Conservation (phyloP, 2,888 invertebrate species). For the Apamea epomidion region DNA sequence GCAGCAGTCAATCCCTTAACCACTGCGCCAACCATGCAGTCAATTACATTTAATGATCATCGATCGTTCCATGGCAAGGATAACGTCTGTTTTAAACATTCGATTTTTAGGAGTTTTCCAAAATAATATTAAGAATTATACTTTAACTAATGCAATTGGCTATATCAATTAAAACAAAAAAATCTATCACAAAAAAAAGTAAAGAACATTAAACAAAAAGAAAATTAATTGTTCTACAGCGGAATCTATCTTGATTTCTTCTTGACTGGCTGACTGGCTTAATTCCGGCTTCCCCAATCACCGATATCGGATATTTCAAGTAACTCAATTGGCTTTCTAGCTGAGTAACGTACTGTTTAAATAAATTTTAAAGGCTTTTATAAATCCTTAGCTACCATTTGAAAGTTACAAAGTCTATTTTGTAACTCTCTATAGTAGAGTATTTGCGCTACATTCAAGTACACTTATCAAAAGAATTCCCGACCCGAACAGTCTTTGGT, state of each 20-base stretch:
- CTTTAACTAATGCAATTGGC: not conserved
- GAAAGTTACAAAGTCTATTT: not conserved
- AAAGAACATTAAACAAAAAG: not conserved
- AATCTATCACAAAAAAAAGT: not conserved
- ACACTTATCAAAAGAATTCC: not conserved
- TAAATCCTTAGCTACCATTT: conserved; percentile 16
- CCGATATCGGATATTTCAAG: conserved; percentile 5
- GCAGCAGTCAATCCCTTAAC: no score
- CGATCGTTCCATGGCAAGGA: not conserved
- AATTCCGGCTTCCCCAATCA: conserved; percentile 9
- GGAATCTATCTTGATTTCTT: not conserved
- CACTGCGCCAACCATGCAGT: no score
- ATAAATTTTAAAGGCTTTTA: conserved; percentile 21
- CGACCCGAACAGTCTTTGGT: not conserved
- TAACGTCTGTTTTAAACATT: not conserved
- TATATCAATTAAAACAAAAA: not conserved
- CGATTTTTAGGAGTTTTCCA: not conserved
- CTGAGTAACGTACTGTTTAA: not conserved
- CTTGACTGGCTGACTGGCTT: not conserved
- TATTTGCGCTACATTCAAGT: conserved; percentile 16
- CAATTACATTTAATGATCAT: not conserved
- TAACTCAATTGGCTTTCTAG: not conserved
- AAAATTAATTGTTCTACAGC: not conserved
- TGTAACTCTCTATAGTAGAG: not conserved
- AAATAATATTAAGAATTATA: not conserved